These are phyloP conservation scores for Sepiola atlantica DNA, from an alignment of 2,888 invertebrate genomes.

Conservation along the genomic window DNA sequence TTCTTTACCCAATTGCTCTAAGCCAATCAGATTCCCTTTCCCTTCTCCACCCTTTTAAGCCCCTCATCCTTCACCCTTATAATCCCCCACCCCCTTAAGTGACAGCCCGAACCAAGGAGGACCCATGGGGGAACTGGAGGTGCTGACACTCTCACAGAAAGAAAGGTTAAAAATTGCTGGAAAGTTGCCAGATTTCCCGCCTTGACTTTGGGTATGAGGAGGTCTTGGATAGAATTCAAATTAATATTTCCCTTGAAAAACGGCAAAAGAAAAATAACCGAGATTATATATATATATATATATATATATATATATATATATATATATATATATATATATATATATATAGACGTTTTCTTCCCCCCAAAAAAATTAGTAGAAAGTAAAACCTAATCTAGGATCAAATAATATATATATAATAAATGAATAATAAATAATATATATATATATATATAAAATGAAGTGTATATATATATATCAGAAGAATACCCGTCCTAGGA, in stretches of 20 bases:
- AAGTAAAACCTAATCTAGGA: too few relatives aligned
- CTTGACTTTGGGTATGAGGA: background rate
- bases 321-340: too few relatives aligned
- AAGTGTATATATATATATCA: too few relatives aligned
- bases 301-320: background rate
- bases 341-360: too few relatives aligned
- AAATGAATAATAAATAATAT: too few relatives aligned
- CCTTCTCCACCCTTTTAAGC: background rate
- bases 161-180: background rate
- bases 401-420: too few relatives aligned
- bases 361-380: too few relatives aligned
- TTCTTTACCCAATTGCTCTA: background rate
- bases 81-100: background rate
- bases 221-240: background rate
- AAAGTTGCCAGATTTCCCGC: background rate
- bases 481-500: too few relatives aligned
- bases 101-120: background rate
- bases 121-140: background rate
- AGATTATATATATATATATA: background rate
- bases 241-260: background rate
- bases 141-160: background rate
- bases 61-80: background rate
- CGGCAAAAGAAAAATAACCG: too few relatives aligned
- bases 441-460: too few relatives aligned
- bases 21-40: background rate